Evolutionary conservation across 2,888 invertebrate species (phyloP).

Genomic region (Himalopsyche anomala): DNA sequence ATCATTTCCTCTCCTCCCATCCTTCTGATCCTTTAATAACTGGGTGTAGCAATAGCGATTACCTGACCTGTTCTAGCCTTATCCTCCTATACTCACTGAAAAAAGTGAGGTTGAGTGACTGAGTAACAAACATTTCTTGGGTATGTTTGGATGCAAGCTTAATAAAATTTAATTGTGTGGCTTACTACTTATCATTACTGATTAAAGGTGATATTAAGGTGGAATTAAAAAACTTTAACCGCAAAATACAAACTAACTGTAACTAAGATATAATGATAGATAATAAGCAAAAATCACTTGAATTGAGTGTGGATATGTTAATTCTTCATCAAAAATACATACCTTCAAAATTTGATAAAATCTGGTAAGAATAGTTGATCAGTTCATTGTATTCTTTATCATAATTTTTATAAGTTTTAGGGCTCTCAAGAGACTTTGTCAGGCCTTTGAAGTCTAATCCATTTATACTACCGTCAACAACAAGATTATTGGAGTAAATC

Average conservation of each 20-base stretch:
- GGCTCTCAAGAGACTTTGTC: slow-evolving; percentile 67
- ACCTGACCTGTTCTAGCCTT: too few relatives aligned
- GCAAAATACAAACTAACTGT: too few relatives aligned
- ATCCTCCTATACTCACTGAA: too few relatives aligned
- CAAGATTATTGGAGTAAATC: slow-evolving; percentile 68
- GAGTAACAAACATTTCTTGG: neutral
- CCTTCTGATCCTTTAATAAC: too few relatives aligned
- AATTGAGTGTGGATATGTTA: too few relatives aligned
- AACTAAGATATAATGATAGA: too few relatives aligned
- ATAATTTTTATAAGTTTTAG: slow-evolving; percentile 67
- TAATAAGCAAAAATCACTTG: too few relatives aligned
- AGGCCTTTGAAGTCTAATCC: slow-evolving; percentile 69
- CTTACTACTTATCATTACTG: too few relatives aligned
- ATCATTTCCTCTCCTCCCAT: too few relatives aligned
- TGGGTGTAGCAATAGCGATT: neutral
- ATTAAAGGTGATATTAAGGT: too few relatives aligned
- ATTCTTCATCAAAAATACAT: slow-evolving; percentile 60
- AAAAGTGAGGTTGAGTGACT: too few relatives aligned
- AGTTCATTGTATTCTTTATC: slow-evolving; percentile 69
- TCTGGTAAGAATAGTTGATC: slow-evolving; percentile 67
- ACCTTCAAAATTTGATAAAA: slow-evolving; percentile 69
- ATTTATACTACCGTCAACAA: slow-evolving; percentile 68
- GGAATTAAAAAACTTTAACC: too few relatives aligned
- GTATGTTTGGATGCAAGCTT: neutral
- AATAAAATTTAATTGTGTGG: neutral